Conservation (phyloP, 2,797 vertebrate genomes). For the Notoglanidium macrostoma region DNA sequence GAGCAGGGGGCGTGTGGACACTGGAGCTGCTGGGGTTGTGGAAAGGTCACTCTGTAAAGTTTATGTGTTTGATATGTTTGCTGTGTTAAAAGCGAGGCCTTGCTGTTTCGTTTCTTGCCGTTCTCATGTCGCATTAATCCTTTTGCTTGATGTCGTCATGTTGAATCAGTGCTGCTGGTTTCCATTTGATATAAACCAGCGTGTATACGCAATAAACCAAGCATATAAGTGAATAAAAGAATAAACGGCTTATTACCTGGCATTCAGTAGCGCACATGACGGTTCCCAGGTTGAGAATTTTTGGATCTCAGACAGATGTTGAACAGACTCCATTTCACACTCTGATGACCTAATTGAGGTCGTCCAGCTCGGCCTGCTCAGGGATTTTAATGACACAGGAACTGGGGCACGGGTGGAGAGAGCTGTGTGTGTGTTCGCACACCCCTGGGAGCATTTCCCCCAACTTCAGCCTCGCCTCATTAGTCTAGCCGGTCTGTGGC, state of each 20-base stretch:
- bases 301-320: background rate
- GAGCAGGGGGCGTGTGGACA: background rate
- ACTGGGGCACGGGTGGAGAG: slow-evolving; percentile 64
- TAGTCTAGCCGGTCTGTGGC: slow-evolving; percentile 67
- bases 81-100: slow-evolving; percentile 41
- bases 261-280: background rate
- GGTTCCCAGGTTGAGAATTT: background rate
- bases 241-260: background rate
- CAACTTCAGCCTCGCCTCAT: slow-evolving; percentile 65
- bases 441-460: slow-evolving; percentile 63
- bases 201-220: background rate
- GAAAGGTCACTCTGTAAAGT: slow-evolving; percentile 46
- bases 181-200: background rate
- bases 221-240: background rate
- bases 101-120: slow-evolving; percentile 20
- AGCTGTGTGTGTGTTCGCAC: slow-evolving; percentile 53
- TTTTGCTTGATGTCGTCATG: background rate
- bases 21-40: slow-evolving; percentile 14
- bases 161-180: background rate
- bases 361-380: slow-evolving; percentile 21
- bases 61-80: slow-evolving; percentile 37
- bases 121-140: slow-evolving; percentile 15
- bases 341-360: slow-evolving; percentile 49
- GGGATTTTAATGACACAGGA: slow-evolving; percentile 54
- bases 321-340: slow-evolving; percentile 23